phyloP scores from a whole-genome alignment of 2,888 invertebrate species.

The Cosmorhoe ocellata region DNA sequence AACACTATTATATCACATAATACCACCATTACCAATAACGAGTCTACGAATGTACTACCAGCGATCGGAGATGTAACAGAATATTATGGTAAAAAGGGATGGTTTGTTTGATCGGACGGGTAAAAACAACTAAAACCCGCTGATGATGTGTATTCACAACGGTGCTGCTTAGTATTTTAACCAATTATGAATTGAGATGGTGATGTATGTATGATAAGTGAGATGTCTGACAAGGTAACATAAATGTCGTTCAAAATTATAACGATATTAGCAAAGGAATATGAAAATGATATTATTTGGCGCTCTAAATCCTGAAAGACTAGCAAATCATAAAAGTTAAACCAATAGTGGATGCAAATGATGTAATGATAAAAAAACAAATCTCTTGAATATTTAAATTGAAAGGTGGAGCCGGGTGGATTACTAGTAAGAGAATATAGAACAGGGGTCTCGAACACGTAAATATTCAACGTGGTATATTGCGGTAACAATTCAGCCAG shows the following conservation, averaged over 20 bases:
- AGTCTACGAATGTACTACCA: constrained; percentile 27
- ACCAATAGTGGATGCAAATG: too few species aligned
- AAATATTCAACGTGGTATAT: constrained; percentile 45
- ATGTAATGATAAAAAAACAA: background rate
- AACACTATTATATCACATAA: constrained; percentile 41
- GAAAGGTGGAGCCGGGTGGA: background rate
- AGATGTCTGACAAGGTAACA: too few species aligned
- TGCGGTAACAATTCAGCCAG: constrained; percentile 43
- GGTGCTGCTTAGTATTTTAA: background rate
- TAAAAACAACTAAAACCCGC: background rate
- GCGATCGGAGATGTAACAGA: constrained; percentile 20
- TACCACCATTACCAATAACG: constrained; percentile 37
- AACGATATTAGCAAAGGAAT: too few species aligned
- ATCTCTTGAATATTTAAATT: background rate
- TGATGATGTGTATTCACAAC: constrained; percentile 1
- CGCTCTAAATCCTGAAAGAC: too few species aligned
- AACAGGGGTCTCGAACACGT: constrained; percentile 40
- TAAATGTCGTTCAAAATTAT: too few species aligned
- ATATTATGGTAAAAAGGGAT: constrained; percentile 6
- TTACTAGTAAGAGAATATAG: constrained; percentile 33
- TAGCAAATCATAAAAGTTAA: too few species aligned
- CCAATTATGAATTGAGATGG: too few species aligned
- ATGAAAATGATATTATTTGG: too few species aligned
- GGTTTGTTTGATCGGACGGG: constrained; percentile 9
- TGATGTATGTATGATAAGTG: too few species aligned